Conservation (phyloP, 2,888 invertebrate species). For the Polyommatus iphigenia region DNA sequence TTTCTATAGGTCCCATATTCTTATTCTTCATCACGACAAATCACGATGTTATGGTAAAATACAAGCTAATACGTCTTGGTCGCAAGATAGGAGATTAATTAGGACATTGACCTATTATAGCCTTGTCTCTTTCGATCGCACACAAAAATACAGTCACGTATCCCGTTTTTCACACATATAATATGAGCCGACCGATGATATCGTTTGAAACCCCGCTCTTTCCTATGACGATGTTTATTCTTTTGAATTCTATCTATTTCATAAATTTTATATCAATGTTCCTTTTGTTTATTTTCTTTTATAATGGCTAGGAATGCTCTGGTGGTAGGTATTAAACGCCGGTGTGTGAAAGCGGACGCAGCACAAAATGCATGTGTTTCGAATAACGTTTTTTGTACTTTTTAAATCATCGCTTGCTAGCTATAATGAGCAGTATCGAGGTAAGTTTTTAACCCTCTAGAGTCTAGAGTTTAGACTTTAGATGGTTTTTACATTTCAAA, state of each 20-base stretch:
- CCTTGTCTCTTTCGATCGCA: too few species aligned
- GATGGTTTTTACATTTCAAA: not conserved
- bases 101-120: too few species aligned
- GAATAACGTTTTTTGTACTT: slow-evolving; percentile 39
- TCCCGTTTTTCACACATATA: too few species aligned
- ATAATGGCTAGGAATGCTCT: not conserved
- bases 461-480: too few species aligned
- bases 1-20: too few species aligned
- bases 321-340: not conserved
- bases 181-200: not conserved
- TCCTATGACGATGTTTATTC: not conserved
- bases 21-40: too few species aligned
- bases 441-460: slow-evolving; percentile 20
- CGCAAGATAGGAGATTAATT: too few species aligned
- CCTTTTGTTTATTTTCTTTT: slow-evolving; percentile 25
- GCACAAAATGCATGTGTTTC: slow-evolving; percentile 25
- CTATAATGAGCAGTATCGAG: slow-evolving; percentile 31
- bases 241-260: not conserved
- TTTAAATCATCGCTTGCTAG: slow-evolving; percentile 43
- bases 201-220: not conserved
- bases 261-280: slow-evolving; percentile 16
- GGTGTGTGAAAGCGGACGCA: slow-evolving; percentile 8
- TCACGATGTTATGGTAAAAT: too few species aligned
- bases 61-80: too few species aligned
- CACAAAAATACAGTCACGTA: too few species aligned